Base-by-base conservation (phyloP, 2,113 vertebrate genomes). In the Tachysurus vachellii region DNA sequence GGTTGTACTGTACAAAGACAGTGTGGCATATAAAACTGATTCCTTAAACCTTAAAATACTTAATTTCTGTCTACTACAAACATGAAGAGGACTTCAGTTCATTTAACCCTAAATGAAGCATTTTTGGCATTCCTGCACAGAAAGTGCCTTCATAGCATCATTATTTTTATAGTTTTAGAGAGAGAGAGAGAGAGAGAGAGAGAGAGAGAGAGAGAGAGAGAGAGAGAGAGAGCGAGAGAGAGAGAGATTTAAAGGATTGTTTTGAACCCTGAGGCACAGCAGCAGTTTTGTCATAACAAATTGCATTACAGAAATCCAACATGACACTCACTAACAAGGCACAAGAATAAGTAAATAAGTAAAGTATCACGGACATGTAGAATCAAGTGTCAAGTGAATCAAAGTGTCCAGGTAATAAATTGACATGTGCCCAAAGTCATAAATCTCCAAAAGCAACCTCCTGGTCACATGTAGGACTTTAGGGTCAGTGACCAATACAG, bases 91-190 rank as follows among this genome's bases (percentile, higher is more conserved):
- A 76, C 42, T 71, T 85, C 70, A 77, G 14, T 42, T 42, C 16
- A 42, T 71, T 71, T 19, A 71, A 7, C 6, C 21, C 8, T 66
- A 10, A 10, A 6, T 68, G 64, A 77, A 50, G 36, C 44, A 47
- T 62, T 70, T 85, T 19, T 53, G 68, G 42, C 11, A 68, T 75
- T 88, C 76, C 14, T 59, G 66, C 11, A 82, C 4, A 73, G 44
- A 73, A 80, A 54, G 42, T 31, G 61, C 11, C 47, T 86, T 83
- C 56, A 84, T 36, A 44, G 57, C 23, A 80, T 66, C 64, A 57
- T 57, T 57, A 75, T 16, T 80, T 88, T 88, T 85, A 82, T 57
- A 76, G 44, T 82, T 82, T 61, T 13, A 12, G 26, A 26, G 26
- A 9, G 9, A 64, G 0, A 64, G 36, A 36, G 36, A 36, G 36